These are phyloP conservation scores for Battus philenor DNA, from an alignment of 1,140 invertebrate species.

Conservation along the genomic window DNA sequence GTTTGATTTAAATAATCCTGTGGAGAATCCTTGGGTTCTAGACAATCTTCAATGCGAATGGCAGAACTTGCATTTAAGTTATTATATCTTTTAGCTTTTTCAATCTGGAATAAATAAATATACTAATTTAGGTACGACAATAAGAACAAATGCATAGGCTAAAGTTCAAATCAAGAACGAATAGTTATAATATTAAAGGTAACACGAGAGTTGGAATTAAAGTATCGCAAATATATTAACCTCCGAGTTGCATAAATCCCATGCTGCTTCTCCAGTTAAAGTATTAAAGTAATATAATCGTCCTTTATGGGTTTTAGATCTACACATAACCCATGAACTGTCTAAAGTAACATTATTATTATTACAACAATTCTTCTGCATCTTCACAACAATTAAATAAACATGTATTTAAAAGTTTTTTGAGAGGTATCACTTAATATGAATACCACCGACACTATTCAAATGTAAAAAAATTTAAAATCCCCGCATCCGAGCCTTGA, in stretches of 20 bases:
- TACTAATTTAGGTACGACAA: too few relatives aligned
- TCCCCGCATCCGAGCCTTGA: too few relatives aligned
- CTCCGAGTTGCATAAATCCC: constrained; percentile 26
- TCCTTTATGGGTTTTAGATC: constrained; percentile 24
- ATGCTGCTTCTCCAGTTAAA: constrained; percentile 25
- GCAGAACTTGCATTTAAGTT: constrained; percentile 22
- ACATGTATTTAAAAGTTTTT: too few relatives aligned
- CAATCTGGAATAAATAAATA: constrained; percentile 28
- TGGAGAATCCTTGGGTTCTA: constrained; percentile 43
- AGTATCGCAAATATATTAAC: constrained; percentile 12
- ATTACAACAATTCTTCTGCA: too few relatives aligned
- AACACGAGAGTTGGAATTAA: background rate
- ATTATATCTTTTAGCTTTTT: constrained; percentile 34
- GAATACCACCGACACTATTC: too few relatives aligned
- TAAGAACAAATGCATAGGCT: too few relatives aligned
- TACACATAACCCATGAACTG: constrained; percentile 27
- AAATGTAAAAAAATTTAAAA: too few relatives aligned
- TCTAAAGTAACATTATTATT: constrained; percentile 13
- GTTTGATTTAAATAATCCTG: constrained; percentile 15
- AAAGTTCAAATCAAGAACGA: too few relatives aligned
- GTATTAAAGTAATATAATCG: constrained; percentile 30
- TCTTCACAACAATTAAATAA: too few relatives aligned
- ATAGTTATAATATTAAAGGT: too few relatives aligned
- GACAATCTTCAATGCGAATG: constrained; percentile 24
- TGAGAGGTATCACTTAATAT: too few relatives aligned